These are phyloP conservation scores for Caloenas nicobarica DNA, from an alignment of 2,113 vertebrate species.

Conservation along the genomic window DNA sequence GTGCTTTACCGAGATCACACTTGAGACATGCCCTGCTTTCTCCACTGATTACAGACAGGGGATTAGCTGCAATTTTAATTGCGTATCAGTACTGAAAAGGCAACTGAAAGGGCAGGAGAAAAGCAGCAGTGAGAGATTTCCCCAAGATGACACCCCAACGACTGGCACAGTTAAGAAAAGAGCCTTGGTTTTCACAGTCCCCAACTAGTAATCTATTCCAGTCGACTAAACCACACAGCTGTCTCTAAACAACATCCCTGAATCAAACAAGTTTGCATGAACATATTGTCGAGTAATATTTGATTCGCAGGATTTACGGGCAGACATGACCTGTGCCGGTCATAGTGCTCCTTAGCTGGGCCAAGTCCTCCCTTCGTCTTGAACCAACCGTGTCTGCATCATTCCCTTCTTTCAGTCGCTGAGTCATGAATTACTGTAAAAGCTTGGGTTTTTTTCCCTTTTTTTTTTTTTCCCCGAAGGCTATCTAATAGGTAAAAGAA, in stretches of 20 bases:
- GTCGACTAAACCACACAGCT: background rate
- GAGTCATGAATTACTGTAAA: background rate
- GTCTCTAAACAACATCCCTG: background rate
- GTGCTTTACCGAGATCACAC: background rate
- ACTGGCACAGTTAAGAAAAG: background rate
- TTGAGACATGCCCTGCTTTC: constrained; percentile 52
- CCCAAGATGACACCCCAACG: background rate
- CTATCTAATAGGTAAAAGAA: background rate
- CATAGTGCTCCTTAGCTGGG: background rate
- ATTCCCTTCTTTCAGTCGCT: background rate
- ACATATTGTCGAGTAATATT: background rate
- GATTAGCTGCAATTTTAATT: constrained; percentile 28
- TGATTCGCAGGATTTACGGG: background rate
- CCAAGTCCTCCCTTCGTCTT: background rate
- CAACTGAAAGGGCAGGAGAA: background rate
- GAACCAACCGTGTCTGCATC: background rate
- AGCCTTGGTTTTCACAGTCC: background rate
- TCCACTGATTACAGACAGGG: background rate
- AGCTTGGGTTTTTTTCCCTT: background rate
- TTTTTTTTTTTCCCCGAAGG: background rate
- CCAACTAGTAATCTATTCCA: background rate
- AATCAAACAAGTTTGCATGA: background rate
- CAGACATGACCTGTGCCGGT: background rate
- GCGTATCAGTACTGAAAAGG: background rate
- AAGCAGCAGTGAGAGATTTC: background rate